phyloP scores from a whole-genome alignment of 2,888 invertebrate genomes.

The Glyphotaelius pellucidus region DNA sequence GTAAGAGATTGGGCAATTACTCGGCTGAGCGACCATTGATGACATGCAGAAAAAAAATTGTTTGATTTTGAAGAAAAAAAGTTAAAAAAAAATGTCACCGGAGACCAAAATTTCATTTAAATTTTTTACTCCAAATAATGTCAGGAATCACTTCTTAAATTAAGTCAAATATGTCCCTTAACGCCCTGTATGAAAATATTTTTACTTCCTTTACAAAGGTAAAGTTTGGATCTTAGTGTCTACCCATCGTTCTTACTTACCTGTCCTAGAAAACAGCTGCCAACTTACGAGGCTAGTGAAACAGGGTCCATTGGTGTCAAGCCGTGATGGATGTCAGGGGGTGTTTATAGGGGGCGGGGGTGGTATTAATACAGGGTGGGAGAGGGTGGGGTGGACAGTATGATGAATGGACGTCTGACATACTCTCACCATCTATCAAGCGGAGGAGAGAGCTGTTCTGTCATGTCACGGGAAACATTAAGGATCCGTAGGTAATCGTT shows the following conservation, averaged over 20 bases:
- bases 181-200: too few species aligned
- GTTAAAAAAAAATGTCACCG: too few species aligned
- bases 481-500: slow-evolving; percentile 21
- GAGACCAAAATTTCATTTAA: too few species aligned
- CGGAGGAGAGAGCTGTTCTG: slow-evolving; percentile 35
- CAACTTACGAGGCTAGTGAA: slow-evolving; percentile 1
- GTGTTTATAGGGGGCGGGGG: slow-evolving; percentile 18
- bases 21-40: too few species aligned
- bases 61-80: too few species aligned
- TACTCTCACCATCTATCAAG: slow-evolving; percentile 65
- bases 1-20: too few species aligned
- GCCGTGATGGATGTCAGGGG: slow-evolving; percentile 60
- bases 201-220: background rate
- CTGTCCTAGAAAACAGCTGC: background rate
- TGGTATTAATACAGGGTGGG: slow-evolving; percentile 26
- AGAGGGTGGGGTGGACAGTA: slow-evolving; percentile 62
- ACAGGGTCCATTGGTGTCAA: slow-evolving; percentile 53
- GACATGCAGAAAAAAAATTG: too few species aligned
- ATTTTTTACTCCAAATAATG: too few species aligned
- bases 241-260: background rate
- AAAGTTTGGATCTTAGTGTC: background rate
- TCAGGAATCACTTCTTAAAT: too few species aligned
- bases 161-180: too few species aligned
- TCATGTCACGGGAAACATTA: slow-evolving; percentile 50
- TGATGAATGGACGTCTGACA: slow-evolving; percentile 65